Percentiles rank a stretch among this genome's conserved stretches.
These are phyloP conservation scores for Lithobates sylvaticus DNA, from an alignment of 2,797 vertebrate genomes.

Conservation along the genomic window DNA sequence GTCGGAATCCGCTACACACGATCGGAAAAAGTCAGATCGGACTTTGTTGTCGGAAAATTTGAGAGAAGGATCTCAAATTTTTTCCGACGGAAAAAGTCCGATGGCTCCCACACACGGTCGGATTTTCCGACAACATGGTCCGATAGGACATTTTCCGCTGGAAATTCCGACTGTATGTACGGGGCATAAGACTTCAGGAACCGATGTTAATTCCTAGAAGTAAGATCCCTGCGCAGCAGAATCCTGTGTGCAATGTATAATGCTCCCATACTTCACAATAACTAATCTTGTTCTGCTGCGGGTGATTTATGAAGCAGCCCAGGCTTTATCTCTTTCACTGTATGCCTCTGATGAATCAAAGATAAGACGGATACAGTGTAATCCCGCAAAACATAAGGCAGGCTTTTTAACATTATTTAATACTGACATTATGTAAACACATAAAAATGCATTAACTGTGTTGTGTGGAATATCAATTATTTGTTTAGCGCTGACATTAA, in stretches of 20 bases:
- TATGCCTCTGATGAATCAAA: slow-evolving; percentile 56
- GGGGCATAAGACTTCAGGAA: too few species aligned
- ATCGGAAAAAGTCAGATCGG: too few species aligned
- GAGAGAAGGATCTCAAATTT: too few species aligned
- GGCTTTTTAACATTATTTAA: slow-evolving; percentile 39
- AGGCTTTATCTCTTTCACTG: slow-evolving; percentile 55
- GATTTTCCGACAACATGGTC: too few species aligned
- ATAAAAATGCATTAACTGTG: slow-evolving; percentile 27
- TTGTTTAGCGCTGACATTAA: slow-evolving; percentile 13
- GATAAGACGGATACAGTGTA: slow-evolving; percentile 53
- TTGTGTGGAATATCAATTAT: slow-evolving; percentile 26
- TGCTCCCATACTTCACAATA: slow-evolving; percentile 47
- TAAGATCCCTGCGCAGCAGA: slow-evolving; percentile 25
- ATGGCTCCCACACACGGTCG: too few species aligned
- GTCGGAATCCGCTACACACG: too few species aligned
- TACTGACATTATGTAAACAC: slow-evolving; percentile 26
- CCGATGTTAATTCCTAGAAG: slow-evolving; percentile 6
- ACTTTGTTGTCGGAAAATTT: too few species aligned
- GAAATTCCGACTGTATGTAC: too few species aligned
- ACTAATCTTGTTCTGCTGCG: slow-evolving; percentile 48
- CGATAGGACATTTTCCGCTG: too few species aligned
- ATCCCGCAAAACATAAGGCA: slow-evolving; percentile 34
- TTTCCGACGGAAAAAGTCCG: too few species aligned
- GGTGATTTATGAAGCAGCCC: slow-evolving; percentile 55
- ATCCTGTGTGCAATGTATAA: slow-evolving; percentile 31